These are phyloP conservation scores for Phataginus tricuspis DNA, from an alignment of 2,797 vertebrate species.

Conservation along the genomic window DNA sequence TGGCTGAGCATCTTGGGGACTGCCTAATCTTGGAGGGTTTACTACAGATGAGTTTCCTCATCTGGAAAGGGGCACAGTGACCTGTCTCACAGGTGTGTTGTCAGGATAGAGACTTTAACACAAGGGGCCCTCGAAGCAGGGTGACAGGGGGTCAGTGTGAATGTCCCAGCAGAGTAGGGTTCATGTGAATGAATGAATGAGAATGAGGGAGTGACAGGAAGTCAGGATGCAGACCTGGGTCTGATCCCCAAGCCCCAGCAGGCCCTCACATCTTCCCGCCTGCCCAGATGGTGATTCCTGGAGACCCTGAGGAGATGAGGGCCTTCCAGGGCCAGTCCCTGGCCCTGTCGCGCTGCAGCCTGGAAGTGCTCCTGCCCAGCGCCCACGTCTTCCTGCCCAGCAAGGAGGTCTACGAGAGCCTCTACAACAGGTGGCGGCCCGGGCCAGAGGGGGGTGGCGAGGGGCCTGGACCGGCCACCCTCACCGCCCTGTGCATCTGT, in stretches of 20 bases:
- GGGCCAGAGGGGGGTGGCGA: accelerated
- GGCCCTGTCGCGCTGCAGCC: conserved; percentile 90
- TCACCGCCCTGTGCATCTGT: background rate
- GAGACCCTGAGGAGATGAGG: conserved; percentile 93
- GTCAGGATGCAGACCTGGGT: background rate
- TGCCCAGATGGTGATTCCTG: conserved; percentile 95
- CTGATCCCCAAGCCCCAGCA: background rate
- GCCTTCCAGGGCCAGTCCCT: conserved; percentile 93
- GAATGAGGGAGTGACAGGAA: too few relatives aligned
- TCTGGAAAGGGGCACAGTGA: background rate
- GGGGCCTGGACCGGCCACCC: accelerated
- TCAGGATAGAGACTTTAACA: background rate
- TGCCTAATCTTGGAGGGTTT: background rate
- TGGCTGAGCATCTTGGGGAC: background rate
- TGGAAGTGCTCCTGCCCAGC: conserved; percentile 91
- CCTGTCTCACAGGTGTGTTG: background rate
- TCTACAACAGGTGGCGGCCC: conserved; percentile 92
- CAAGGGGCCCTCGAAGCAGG: background rate
- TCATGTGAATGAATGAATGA: too few relatives aligned
- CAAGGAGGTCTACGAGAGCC: conserved; percentile 93
- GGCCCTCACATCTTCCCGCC: background rate
- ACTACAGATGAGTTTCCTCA: background rate
- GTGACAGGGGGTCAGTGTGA: accelerated
- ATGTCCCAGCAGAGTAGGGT: background rate
- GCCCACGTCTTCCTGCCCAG: conserved; percentile 92